Conservation (phyloP, 2,113 vertebrate species). For the Apistogramma diplotaenia region DNA sequence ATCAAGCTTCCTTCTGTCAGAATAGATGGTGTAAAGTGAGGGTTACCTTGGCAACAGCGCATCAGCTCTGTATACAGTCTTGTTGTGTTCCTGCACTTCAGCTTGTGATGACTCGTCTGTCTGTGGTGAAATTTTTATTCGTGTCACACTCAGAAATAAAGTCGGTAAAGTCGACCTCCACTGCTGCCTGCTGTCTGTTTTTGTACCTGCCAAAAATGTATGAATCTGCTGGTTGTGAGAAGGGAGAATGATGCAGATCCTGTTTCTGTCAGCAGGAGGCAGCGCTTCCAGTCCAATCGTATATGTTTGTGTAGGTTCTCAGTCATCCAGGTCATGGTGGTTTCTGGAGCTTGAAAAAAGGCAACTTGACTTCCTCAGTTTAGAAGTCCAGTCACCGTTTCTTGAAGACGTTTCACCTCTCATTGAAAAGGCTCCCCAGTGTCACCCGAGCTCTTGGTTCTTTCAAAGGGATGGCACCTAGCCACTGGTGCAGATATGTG, state of each 20-base stretch:
- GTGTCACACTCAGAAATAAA: conserved; percentile 49
- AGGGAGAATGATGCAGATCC: background rate
- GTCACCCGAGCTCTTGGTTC: no score
- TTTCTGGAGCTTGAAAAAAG: no score
- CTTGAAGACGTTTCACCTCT: no score
- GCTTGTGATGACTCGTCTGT: conserved; percentile 23
- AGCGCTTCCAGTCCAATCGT: fast-evolving
- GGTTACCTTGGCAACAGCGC: conserved; percentile 9
- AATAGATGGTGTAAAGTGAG: background rate
- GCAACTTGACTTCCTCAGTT: no score
- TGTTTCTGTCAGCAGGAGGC: background rate
- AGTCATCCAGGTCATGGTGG: no score
- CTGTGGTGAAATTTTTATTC: conserved; percentile 18
- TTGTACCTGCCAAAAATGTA: background rate
- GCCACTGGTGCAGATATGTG: no score
- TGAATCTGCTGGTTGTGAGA: background rate
- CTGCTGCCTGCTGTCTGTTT: background rate
- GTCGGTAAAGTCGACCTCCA: background rate
- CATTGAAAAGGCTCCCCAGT: no score
- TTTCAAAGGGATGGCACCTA: no score
- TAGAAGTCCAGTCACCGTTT: no score
- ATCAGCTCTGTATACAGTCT: conserved; percentile 23
- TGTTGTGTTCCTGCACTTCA: conserved; percentile 36
- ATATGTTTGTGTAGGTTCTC: no score
- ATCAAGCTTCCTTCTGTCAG: background rate